Evolutionary conservation across 2,113 vertebrate genomes (phyloP), one percentile per base, ranked within the genome.

Genomic region (Burhinus bistriatus): DNA sequence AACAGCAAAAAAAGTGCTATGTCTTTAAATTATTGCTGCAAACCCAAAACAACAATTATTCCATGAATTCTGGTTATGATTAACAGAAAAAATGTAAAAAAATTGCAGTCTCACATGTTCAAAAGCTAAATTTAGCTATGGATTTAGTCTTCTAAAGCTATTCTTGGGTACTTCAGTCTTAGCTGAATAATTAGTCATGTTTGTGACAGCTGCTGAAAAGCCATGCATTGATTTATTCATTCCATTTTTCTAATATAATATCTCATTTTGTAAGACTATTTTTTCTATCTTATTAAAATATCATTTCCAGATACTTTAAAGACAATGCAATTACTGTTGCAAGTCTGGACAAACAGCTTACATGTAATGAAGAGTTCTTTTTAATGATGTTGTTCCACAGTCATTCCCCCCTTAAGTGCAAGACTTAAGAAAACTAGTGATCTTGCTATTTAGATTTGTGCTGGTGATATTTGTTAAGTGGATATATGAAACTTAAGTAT

Each of bases 71-170:
- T 82, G 2, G 6, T n/a, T 87, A 12, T 36, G 21, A 2, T 29
- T 72, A 73, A 32, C 1, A 32, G 26, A 8, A 32, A 2, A 30
- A 52, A 55, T 11, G 13, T 6, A 23, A 30, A 62, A 54, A 52
- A 30, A 9, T 8, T 51, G 13, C 1, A 27, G 4, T 42, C 45
- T 52, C 2, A 12, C 3, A 4, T 34, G 7, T 42, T 42, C 15
- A 65, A 65, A 87, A 65, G 12, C 30, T 10, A 70, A 47, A 57
- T 15, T 42, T 7, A 23, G 8, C 9, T 40, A n/a, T 38, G 9
- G 22, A 27, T 70, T 62, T 47, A 32, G 11, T 62, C 15, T 7
- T 66, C 34, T 65, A 44, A 9, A 79, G 2, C 1, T 76, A 21
- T 47, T 79, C 21, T 75, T 68, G 8, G 3, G 4, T 36, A 29